phyloP scores from a whole-genome alignment of 2,797 vertebrate genomes.

The Smutsia temminckii region DNA sequence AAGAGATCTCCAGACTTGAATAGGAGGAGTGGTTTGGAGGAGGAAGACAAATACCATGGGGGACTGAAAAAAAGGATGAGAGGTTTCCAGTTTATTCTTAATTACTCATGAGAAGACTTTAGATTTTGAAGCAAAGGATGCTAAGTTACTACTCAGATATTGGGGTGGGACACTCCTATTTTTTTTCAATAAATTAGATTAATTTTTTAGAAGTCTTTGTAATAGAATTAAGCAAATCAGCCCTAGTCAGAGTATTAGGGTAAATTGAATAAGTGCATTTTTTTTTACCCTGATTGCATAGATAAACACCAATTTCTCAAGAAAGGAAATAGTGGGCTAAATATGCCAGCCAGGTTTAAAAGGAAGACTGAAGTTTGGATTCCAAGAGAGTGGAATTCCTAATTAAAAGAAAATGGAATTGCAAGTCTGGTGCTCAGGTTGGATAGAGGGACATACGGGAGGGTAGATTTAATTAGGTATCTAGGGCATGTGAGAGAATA shows the following conservation, averaged over 20 bases:
- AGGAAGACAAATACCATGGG: not conserved
- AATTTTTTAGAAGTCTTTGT: slow-evolving; percentile 19
- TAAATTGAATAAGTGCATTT: slow-evolving; percentile 49
- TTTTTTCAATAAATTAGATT: not conserved
- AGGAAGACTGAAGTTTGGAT: slow-evolving; percentile 64
- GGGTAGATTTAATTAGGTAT: slow-evolving; percentile 76
- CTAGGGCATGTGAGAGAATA: slow-evolving; percentile 56
- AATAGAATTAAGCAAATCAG: slow-evolving; percentile 44
- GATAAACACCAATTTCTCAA: slow-evolving; percentile 19
- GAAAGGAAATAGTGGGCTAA: slow-evolving; percentile 46
- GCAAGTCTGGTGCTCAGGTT: slow-evolving; percentile 14
- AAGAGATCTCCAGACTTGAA: not conserved
- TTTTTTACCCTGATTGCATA: slow-evolving; percentile 5
- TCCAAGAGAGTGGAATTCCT: slow-evolving; percentile 55
- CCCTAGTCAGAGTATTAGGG: not conserved
- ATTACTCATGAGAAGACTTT: slow-evolving; percentile 32
- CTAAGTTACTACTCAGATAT: not conserved
- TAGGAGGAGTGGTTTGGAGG: not conserved
- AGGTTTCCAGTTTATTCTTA: not conserved
- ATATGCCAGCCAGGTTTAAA: slow-evolving; percentile 54
- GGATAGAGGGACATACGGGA: not conserved
- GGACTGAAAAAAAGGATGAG: not conserved
- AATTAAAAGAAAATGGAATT: slow-evolving; percentile 73
- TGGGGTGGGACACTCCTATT: not conserved
- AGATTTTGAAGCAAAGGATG: slow-evolving; percentile 16